phyloP scores from a whole-genome alignment of 2,113 vertebrate species.

The Cyphomyrus plagiostoma region DNA sequence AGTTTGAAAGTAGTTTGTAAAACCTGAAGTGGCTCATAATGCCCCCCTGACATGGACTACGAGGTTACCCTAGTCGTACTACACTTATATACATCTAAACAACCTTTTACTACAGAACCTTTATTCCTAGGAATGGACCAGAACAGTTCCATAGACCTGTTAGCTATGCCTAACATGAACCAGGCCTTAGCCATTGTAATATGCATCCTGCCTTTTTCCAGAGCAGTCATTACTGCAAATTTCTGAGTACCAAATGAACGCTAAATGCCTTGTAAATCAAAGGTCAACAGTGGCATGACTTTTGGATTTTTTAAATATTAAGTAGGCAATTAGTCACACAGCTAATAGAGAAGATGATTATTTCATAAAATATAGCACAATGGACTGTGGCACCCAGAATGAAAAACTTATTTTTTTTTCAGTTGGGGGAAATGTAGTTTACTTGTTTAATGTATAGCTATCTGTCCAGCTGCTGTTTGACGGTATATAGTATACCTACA shows the following conservation, averaged over 20 bases:
- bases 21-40: background rate
- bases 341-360: background rate
- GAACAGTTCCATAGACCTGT: background rate
- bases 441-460: background rate
- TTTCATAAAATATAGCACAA: background rate
- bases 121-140: background rate
- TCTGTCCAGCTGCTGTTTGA: background rate
- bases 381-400: background rate
- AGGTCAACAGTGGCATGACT: background rate
- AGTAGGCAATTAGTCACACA: background rate
- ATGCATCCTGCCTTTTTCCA: background rate
- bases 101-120: background rate
- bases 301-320: conserved; percentile 3
- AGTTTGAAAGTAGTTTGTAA: background rate
- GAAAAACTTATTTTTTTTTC: background rate
- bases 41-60: no score
- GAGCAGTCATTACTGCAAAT: background rate
- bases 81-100: background rate
- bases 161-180: background rate
- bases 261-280: background rate
- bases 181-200: background rate
- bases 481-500: background rate
- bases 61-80: no score
- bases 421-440: background rate
- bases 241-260: background rate